Evolutionary conservation across 2,888 invertebrate species (phyloP), one percentile per base, ranked within the genome.

Genomic region (Apotomis capreana): DNA sequence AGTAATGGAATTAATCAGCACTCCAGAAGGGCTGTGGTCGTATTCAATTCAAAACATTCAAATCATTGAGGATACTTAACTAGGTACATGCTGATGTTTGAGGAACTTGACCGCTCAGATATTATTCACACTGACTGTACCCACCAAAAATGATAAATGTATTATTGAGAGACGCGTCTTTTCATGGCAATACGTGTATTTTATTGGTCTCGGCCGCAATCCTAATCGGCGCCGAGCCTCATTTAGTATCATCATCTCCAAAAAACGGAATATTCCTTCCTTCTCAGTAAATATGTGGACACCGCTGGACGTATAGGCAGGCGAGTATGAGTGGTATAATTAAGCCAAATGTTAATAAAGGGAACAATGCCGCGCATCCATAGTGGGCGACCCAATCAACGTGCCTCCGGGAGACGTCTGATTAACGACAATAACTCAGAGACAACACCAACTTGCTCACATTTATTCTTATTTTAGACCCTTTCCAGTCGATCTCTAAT

Each of bases 401-500:
- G 83, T 87, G 87, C 90, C 89, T 85, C 83, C 82, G 78, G 79
- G 78, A 85, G 86, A 84, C 85, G 82, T 80, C 88, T 90, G 90
- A 90, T 90, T 89, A 91, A 90, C 89, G 89, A 90, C 92, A 92
- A 92, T 93, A 92, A 91, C 91, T 91, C 88, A 84, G 84, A 77
- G 86, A 88, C 89, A 87, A 90, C 91, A 90, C 91, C 87, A 89
- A 87, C 89, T 90, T 88, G 88, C 82, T 83, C 87, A 88, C 86
- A 83, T 88, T 91, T 91, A 87, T 90, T 92, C 90, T 92, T 91
- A 91, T 90, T 90, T 89, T 86, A 86, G 88, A 87, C 89, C 91
- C 90, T 90, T 91, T 89, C 91, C 89, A 90, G 88, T 87, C 91
- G 90, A 91, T 91, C 91, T 92, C 92, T 92, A 93, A 93, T 92